Base-by-base conservation (phyloP, 2,888 invertebrate species). In the Drosophila paracracens region DNA sequence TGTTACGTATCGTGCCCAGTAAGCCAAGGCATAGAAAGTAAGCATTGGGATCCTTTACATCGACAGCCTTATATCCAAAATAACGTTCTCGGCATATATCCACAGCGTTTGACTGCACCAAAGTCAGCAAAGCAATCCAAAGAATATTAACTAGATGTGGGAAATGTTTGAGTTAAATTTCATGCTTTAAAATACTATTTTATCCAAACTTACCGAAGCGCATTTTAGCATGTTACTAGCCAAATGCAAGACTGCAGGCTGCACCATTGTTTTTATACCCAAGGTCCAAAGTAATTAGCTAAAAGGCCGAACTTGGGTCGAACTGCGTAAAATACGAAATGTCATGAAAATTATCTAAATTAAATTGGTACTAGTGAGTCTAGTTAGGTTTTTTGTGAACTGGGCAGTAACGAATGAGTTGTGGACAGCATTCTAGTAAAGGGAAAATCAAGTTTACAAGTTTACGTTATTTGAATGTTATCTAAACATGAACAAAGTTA, bases 1-100 rank as follows among this genome's bases (percentile, higher is more conserved):
- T 48, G 33, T 25, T 70, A 13, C 11, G 46, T 1, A 70, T 16
- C 18, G 65, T 77, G 7, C 81, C 83, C n/a, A 82, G 21, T 2
- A 56, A 1, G 3, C 77, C 81, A 4, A 82, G 50, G 7, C 83
- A 82, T 2, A 72, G 13, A 25, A 58, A 74, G 57, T 77, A 82
- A n/a, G 70, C 52, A 3, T 69, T 53, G 0, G 67, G 52, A 43
- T 73, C 62, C 6, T 54, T n/a, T 1, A 25, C 1, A 40, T 74
- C 70, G 25, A 50, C 38, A 1, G 29, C 66, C 38, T 70, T 83
- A 43, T 69, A 62, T 2, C 81, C 81, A 33, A 83, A 73, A 2
- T 38, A 2, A 10, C 68, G 52, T 18, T 68, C 33, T 8, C 18
- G 31, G 35, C 81, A 81, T 27, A 80, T 48, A 29, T 83, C 74